Evolutionary conservation across 2,888 invertebrate species (phyloP), one percentile per base, ranked within the genome.

Genomic region (Pyrgus malvae): DNA sequence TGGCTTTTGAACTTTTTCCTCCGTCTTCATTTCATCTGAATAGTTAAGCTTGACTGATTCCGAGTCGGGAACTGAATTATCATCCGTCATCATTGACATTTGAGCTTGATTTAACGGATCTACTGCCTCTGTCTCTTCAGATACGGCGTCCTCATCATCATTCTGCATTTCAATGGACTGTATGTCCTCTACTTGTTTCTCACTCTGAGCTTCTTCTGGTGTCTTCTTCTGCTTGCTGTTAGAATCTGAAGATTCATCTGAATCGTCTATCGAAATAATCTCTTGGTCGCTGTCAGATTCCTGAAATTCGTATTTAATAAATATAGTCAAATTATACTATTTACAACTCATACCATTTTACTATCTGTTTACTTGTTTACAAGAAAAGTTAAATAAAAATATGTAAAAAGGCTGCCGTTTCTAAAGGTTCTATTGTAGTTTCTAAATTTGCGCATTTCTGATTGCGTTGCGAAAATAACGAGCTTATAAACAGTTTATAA

Each of bases 71-170:
- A 64, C 60, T 1, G 87, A 87, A 59, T 80, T 82, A 65, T 90
- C 90, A 60, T 90, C 89, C 23, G 89, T 88, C 27, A 89, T 62
- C 31, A 89, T 61, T 0, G 90, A 90, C 7, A 75, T 61, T 23
- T 78, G 77, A 12, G 69, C 79, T 65, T 78, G 80, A 49, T 78
- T 77, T 17, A 79, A 62, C 8, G 74, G 72, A 68, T 84, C 78
- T n/a, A 51, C 45, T 48, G 44, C 23, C 6, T 23, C 23, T 21
- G 17, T 19, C 1, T 51, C 62, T 48, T 61, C 61, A 17, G 41
- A 16, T 4, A 29, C 49, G 4, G 45, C 49, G 38, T 48, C 27
- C 9, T 9, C 23, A 11, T 19, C 50, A 25, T 27, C 44, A 7
- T 29, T 42, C 21, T 57, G 46, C 6, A 44, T n/a, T 42, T 53